phyloP scores from a whole-genome alignment of 2,888 invertebrate species.

The Rhagonycha lutea region DNA sequence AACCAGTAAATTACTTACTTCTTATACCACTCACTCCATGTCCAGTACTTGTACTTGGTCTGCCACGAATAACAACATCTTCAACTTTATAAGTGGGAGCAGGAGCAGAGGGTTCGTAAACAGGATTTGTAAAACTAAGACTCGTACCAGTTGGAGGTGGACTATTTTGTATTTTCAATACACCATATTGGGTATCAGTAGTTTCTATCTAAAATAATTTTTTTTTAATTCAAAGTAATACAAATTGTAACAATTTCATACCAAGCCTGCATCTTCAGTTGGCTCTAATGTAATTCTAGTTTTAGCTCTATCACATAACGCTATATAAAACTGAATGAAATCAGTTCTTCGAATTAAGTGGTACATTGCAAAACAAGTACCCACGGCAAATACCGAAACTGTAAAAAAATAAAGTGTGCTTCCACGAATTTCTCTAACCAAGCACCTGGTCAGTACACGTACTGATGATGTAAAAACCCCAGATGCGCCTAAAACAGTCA shows the following conservation, averaged over 20 bases:
- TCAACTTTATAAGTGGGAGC: constrained; percentile 72
- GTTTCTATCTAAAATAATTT: constrained; percentile 62
- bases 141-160: constrained; percentile 62
- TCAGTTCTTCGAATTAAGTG: constrained; percentile 77
- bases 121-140: constrained; percentile 83
- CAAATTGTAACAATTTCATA: constrained; percentile 50
- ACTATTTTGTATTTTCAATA: constrained; percentile 75
- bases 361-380: constrained; percentile 78
- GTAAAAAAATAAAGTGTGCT: constrained; percentile 89
- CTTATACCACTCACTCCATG: constrained; percentile 60
- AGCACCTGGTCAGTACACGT: constrained; percentile 80
- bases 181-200: constrained; percentile 71
- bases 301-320: constrained; percentile 72
- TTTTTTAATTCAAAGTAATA: background rate
- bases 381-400: constrained; percentile 76
- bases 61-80: constrained; percentile 71
- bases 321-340: constrained; percentile 82
- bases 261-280: constrained; percentile 82
- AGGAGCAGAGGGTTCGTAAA: constrained; percentile 75
- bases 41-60: constrained; percentile 55
- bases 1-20: constrained; percentile 49
- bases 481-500: constrained; percentile 67
- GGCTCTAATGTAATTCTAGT: constrained; percentile 81
- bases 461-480: constrained; percentile 87
- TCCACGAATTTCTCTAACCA: constrained; percentile 74